Conservation (phyloP, 2,797 vertebrate species). For the Emys orbicularis region DNA sequence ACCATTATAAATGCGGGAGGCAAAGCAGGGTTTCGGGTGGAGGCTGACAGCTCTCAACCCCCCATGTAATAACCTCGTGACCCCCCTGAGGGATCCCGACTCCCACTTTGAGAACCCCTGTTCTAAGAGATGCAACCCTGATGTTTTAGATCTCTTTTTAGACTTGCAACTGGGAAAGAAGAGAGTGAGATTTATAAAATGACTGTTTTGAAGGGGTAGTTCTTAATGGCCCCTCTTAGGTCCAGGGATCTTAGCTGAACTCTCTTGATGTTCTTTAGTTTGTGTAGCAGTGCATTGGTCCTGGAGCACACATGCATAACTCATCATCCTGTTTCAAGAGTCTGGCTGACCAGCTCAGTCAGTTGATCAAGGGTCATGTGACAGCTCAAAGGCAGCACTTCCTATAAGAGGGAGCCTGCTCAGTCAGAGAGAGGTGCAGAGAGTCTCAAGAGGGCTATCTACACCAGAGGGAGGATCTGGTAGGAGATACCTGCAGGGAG, state of each 20-base stretch:
- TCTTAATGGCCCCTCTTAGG: background rate
- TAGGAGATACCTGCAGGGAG: background rate
- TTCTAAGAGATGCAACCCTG: background rate
- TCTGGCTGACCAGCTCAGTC: background rate
- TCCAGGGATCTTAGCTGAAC: background rate
- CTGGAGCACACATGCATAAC: background rate
- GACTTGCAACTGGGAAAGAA: slow-evolving; percentile 24
- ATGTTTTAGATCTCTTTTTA: slow-evolving; percentile 9
- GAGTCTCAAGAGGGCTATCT: background rate
- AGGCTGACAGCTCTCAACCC: too few species aligned
- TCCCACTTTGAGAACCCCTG: too few species aligned
- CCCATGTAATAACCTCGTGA: too few species aligned
- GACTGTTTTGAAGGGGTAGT: slow-evolving; percentile 1
- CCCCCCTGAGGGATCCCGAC: too few species aligned
- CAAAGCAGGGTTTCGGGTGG: too few species aligned
- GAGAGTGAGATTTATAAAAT: background rate
- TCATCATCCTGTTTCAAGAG: background rate
- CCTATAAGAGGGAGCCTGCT: background rate
- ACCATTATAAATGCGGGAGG: too few species aligned
- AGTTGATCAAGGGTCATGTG: background rate
- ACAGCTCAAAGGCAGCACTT: background rate
- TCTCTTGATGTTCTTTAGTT: background rate
- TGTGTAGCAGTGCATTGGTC: background rate
- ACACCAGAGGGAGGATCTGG: background rate
- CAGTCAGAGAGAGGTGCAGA: background rate